Conservation (phyloP, 2,797 vertebrate genomes). For the Arrhamphus sclerolepis region DNA sequence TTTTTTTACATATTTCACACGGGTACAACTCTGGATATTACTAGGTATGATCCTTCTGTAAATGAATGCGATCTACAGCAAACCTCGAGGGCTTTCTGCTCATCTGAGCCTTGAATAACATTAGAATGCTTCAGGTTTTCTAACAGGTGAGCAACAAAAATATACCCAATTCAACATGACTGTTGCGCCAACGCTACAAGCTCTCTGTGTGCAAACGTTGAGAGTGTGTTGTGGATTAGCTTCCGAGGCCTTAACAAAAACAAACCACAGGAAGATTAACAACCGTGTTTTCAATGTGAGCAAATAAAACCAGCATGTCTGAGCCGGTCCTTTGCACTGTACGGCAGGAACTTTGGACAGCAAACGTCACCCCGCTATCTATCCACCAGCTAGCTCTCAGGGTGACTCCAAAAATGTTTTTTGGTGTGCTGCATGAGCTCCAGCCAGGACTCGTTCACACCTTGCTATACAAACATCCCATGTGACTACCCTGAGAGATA, state of each 20-base stretch:
- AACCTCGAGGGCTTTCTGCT: not conserved
- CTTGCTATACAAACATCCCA: constrained; percentile 15
- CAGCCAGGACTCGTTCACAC: constrained; percentile 6
- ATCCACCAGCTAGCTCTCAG: not conserved
- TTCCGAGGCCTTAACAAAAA: constrained; percentile 55
- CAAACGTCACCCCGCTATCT: constrained; percentile 21
- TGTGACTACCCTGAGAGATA: constrained; percentile 11
- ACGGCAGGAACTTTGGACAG: constrained; percentile 13
- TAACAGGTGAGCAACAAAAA: constrained; percentile 36
- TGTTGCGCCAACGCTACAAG: constrained; percentile 19
- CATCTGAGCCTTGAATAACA: not conserved
- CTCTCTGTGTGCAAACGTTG: constrained; percentile 31
- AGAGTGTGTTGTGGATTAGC: constrained; percentile 35
- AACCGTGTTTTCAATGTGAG: constrained; percentile 42
- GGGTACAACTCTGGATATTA: not conserved
- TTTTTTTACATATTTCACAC: constrained; percentile 18
- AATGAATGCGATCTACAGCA: constrained; percentile 11
- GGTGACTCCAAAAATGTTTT: constrained; percentile 11
- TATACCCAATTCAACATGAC: constrained; percentile 41
- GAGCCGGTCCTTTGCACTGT: constrained; percentile 23
- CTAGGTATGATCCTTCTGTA: constrained; percentile 2
- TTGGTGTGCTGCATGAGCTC: constrained; percentile 8
- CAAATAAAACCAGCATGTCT: constrained; percentile 66
- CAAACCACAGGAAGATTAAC: constrained; percentile 68
- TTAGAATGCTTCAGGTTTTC: constrained; percentile 19